Percentiles rank a stretch among this genome's conserved stretches.
These are phyloP conservation scores for Crotophaga sulcirostris DNA, from an alignment of 2,113 vertebrate genomes.

Conservation along the genomic window DNA sequence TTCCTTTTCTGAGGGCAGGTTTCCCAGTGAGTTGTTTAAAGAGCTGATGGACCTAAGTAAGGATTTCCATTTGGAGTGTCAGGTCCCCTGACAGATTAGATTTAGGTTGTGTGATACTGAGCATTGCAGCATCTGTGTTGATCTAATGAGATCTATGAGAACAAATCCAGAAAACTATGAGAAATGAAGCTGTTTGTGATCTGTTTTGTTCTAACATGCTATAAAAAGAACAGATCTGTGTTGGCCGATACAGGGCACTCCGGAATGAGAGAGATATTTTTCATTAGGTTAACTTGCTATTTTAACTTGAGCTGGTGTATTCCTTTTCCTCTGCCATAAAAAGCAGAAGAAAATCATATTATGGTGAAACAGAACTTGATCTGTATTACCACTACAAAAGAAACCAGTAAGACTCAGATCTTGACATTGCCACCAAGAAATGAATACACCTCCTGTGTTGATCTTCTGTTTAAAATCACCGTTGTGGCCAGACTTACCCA, in stretches of 20 bases:
- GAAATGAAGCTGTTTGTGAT: background rate
- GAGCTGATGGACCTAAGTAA: background rate
- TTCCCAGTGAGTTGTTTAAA: background rate
- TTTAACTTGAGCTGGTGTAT: background rate
- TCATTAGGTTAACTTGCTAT: background rate
- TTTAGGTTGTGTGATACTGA: background rate
- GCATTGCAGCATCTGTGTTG: background rate
- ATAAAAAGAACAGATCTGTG: background rate
- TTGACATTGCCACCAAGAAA: background rate
- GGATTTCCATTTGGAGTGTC: background rate
- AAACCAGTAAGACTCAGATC: background rate
- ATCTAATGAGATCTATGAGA: background rate
- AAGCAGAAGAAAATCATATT: constrained; percentile 5
- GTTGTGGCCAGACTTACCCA: background rate
- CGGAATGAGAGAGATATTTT: background rate
- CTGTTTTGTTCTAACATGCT: background rate
- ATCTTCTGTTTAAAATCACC: background rate
- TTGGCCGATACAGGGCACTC: background rate
- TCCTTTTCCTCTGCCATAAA: background rate
- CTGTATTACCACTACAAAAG: background rate
- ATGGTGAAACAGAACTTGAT: background rate
- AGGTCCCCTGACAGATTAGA: background rate
- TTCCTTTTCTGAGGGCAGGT: background rate
- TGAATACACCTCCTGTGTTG: background rate
- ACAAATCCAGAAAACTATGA: background rate